Base-by-base conservation (phyloP, 2,888 invertebrate species). In the Catocala nupta region DNA sequence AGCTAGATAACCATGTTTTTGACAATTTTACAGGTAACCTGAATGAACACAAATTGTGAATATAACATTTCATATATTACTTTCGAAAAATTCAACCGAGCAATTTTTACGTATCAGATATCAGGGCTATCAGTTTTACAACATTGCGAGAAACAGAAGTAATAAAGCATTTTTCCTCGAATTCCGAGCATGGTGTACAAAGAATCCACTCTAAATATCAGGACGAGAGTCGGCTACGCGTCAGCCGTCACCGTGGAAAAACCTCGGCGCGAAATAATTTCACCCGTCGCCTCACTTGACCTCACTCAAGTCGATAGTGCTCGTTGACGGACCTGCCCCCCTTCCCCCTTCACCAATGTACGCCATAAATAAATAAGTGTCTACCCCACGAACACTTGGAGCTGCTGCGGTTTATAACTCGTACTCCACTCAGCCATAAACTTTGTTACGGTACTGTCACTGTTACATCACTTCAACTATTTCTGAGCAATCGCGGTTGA, bases 361-460 rank as follows among this genome's bases (percentile, higher is more conserved):
- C 69, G 72, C 70, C 73, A 81, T 86, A 85, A 85, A 85, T 85
- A 85, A 83, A 84, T 82, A 81, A 83, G 78, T 81, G 80, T 83
- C 83, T 69, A 74, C 75, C 67, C 75, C 82, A 84, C 70, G 70
- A 65, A 74, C 70, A 80, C 72, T 80, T 71, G 63, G 59, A 67
- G 68, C 67, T 69, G 52, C 52, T 61, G 51, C 54, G 43, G 65
- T 57, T 67, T 59, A 63, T 69, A 59, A 47, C 45, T 63, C 55
- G 48, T 49, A 47, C 55, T 50, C 55, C 12, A 48, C 49, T 62
- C 33, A 39, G 59, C 59, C 53, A 56, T 60, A 60, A 64, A 64
- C 53, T 60, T 64, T 60, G 56, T 64, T 56, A 45, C 55, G 48
- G 49, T 56, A 36, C 52, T 52, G 57, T 55, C 55, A 51, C 44